phyloP scores from a whole-genome alignment of 2,113 vertebrate genomes.

The Madoqua kirkii region DNA sequence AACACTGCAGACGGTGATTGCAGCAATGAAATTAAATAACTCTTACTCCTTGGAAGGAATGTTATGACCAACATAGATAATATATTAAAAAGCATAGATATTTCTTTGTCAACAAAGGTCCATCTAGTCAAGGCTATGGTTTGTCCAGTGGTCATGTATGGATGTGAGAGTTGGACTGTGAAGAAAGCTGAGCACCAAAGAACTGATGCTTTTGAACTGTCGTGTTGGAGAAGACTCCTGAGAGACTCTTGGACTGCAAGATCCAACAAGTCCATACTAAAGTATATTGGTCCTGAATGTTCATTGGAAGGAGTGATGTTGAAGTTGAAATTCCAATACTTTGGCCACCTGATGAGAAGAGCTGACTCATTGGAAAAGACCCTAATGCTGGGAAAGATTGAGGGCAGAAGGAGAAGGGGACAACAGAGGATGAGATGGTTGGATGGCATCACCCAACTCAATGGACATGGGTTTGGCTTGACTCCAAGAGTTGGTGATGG shows the following conservation, averaged over 20 bases:
- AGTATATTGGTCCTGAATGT: not conserved
- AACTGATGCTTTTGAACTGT: not conserved
- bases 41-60: not conserved
- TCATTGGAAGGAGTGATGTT: not conserved
- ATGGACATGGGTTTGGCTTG: not conserved
- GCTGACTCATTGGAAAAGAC: not conserved
- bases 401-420: not conserved
- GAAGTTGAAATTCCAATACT: not conserved
- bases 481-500: not conserved
- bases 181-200: accelerated
- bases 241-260: not conserved
- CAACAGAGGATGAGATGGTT: not conserved
- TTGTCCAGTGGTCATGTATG: not conserved
- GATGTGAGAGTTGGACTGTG: not conserved
- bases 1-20: accelerated
- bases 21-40: not conserved
- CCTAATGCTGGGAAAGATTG: not conserved
- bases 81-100: not conserved
- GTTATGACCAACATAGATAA: not conserved
- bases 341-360: not conserved
- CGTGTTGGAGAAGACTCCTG: not conserved
- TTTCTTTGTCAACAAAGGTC: not conserved
- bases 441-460: not conserved
- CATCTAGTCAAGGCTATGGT: not conserved
- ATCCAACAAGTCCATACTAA: not conserved